Evolutionary conservation across 2,113 vertebrate species (phyloP), one percentile per base, ranked within the genome.

Genomic region (Lasiurus cinereus): DNA sequence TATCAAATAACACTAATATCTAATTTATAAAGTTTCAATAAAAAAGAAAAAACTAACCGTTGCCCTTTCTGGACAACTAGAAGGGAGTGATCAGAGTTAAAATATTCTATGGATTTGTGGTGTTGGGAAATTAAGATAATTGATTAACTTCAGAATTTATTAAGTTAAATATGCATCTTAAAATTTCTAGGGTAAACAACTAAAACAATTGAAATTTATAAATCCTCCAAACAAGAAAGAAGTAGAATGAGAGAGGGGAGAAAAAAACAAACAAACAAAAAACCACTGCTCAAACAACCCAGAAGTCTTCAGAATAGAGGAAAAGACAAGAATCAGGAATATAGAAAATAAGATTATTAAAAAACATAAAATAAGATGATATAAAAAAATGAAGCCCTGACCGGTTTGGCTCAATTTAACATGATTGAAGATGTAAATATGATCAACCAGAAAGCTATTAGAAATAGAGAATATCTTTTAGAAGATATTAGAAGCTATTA

Each of bases 111-210:
- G 54, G 46, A 21, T 82, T 88, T 91, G 19, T 56, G 72, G 72
- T 85, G 3, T 73, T 79, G 73, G 46, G 54, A 66, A 86, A 15
- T 94, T 82, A 83, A 83, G 29, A 33, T n/a, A 77, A 36, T 72
- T 36, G 4, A 50, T 87, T 67, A 74, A 46, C 46, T 87, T 91
- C 11, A 64, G 27, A 82, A n/a, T 74, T 54, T 86, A 89, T 72
- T 84, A 83, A 43, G 39, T 83, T 74, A 91, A 91, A 73, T 91
- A 50, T 74, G 22, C 33, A 67, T 59, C 3, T 91, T 94, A 82
- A 94, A 66, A 86, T 80, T 73, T 79, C 11, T n/a, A 46, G 33
- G 18, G 78, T 89, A 85, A 88, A 33, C 29, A 16, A 48, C 19
- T 77, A 43, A 73, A 73, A 43, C 50, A 50, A 27, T 52, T n/a